Evolutionary conservation across 2,888 invertebrate genomes (phyloP).

Genomic region (Isoperla grammatica): DNA sequence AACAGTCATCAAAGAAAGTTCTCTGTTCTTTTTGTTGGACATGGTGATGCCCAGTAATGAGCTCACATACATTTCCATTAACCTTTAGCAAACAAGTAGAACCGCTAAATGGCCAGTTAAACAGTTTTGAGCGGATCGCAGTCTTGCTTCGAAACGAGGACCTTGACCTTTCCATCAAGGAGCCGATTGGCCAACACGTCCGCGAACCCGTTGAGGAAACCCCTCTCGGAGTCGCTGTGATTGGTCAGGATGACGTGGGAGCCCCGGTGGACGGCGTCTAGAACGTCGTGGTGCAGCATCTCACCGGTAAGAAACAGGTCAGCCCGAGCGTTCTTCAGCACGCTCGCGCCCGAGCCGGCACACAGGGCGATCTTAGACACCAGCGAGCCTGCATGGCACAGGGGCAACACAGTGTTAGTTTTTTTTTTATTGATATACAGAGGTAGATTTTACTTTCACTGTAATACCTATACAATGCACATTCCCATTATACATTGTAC

Average conservation of each 20-base stretch:
- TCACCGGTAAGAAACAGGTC: constrained; percentile 84
- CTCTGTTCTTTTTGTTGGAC: too few relatives aligned
- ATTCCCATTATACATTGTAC: too few relatives aligned
- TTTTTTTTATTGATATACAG: too few relatives aligned
- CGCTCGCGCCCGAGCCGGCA: constrained; percentile 81
- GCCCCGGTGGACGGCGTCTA: constrained; percentile 77
- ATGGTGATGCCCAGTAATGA: too few relatives aligned
- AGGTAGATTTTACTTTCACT: too few relatives aligned
- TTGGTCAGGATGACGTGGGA: constrained; percentile 81
- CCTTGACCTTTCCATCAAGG: constrained; percentile 50
- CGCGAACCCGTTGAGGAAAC: constrained; percentile 64
- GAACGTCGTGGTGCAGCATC: constrained; percentile 91
- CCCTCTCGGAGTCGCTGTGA: constrained; percentile 91
- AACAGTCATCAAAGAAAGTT: too few relatives aligned
- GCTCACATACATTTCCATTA: too few relatives aligned
- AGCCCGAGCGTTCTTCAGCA: constrained; percentile 63
- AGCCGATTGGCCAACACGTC: constrained; percentile 37
- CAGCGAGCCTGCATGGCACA: constrained; percentile 46
- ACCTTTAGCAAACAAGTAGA: too few relatives aligned
- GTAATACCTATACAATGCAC: background rate
- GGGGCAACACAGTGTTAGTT: too few relatives aligned
- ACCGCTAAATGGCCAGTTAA: too few relatives aligned
- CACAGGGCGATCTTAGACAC: constrained; percentile 71
- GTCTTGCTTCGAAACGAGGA: constrained; percentile 67
- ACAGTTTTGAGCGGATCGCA: constrained; percentile 70